phyloP scores from a whole-genome alignment of 1,140 invertebrate species.

The Drosophila parvula region DNA sequence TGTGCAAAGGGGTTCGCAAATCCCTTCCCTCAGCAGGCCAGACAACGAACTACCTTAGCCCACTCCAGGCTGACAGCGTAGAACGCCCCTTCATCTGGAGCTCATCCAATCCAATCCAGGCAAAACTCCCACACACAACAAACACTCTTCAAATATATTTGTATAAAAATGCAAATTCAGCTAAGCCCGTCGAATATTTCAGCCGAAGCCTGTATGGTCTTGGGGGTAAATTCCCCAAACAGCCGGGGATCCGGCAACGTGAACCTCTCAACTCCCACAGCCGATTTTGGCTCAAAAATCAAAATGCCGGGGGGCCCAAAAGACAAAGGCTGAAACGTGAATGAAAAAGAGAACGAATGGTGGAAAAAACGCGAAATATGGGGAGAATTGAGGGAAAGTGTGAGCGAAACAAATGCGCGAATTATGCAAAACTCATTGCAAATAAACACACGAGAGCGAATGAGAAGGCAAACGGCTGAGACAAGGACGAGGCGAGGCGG shows the following conservation, averaged over 20 bases:
- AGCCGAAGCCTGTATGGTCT: conserved; percentile 66
- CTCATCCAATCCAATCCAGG: conserved; percentile 52
- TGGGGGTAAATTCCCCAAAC: conserved; percentile 47
- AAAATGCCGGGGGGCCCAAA: conserved; percentile 56
- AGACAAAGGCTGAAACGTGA: conserved; percentile 39
- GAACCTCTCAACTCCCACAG: conserved; percentile 32
- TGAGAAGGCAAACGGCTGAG: conserved; percentile 3
- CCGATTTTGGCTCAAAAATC: conserved; percentile 75
- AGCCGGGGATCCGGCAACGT: conserved; percentile 5
- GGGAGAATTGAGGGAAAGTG: conserved; percentile 5
- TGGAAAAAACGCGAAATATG: conserved; percentile 17
- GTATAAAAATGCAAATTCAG: conserved; percentile 83
- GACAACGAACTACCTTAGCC: conserved; percentile 56
- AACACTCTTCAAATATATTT: conserved; percentile 80
- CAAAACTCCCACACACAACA: conserved; percentile 34
- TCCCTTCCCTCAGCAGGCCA: conserved; percentile 13
- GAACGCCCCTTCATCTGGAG: conserved; percentile 18
- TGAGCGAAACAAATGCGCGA: conserved; percentile 79
- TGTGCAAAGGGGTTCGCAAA: conserved; percentile 47
- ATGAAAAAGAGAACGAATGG: conserved; percentile 4
- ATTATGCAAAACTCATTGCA: conserved; percentile 82
- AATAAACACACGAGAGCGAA: conserved; percentile 65
- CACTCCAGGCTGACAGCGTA: conserved; percentile 8
- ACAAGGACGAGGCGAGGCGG: conserved; percentile 1
- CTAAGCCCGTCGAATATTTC: conserved; percentile 80